These are phyloP conservation scores for Netelia virgata DNA, from an alignment of 2,888 invertebrate genomes.

Conservation along the genomic window DNA sequence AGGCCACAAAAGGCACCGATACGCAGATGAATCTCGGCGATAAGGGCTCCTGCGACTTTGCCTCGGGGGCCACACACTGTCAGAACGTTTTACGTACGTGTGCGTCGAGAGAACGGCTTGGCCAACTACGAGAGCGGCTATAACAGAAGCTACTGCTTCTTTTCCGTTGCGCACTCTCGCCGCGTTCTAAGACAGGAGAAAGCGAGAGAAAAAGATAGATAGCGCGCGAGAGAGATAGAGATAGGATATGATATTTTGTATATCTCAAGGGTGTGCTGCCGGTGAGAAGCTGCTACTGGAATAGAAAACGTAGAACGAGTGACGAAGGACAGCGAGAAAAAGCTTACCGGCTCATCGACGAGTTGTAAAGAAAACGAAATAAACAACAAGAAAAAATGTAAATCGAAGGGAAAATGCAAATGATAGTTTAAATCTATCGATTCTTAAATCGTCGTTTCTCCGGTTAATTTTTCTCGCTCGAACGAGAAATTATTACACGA, in stretches of 20 bases:
- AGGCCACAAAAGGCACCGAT: constrained; percentile 81
- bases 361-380: background rate
- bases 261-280: constrained; percentile 59
- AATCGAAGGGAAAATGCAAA: constrained; percentile 69
- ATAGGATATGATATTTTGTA: constrained; percentile 35
- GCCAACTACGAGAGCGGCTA: constrained; percentile 51
- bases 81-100: constrained; percentile 1
- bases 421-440: constrained; percentile 37
- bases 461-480: no score
- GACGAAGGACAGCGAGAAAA: background rate
- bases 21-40: constrained; percentile 79
- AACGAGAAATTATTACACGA: no score
- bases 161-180: constrained; percentile 30
- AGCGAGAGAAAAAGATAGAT: constrained; percentile 15
- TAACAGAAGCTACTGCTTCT: constrained; percentile 42
- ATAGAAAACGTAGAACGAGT: constrained; percentile 28
- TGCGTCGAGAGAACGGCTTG: constrained; percentile 14
- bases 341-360: constrained; percentile 2
- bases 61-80: constrained; percentile 51
- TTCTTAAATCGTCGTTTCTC: no score
- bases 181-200: constrained; percentile 23
- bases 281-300: constrained; percentile 64
- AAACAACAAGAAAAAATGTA: constrained; percentile 70
- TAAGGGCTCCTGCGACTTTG: constrained; percentile 74
- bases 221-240: constrained; percentile 3